A percentile compares a stretch with the other conserved stretches of the same genome.
Evolutionary conservation across 2,888 invertebrate genomes (phyloP).

Genomic region (Acleris holmiana): DNA sequence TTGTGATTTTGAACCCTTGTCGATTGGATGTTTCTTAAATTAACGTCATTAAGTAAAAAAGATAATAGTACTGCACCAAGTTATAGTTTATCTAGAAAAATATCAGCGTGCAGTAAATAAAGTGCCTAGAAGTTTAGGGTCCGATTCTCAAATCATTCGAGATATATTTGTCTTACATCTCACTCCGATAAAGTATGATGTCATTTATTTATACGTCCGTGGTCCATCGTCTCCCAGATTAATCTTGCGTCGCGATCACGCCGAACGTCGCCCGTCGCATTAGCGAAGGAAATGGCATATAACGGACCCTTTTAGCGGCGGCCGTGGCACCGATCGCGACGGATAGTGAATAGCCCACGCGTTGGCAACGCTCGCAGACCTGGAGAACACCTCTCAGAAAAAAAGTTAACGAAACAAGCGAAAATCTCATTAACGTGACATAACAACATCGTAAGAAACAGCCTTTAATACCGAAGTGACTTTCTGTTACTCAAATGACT

Average conservation of each 20-base stretch:
- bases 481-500: constrained; percentile 15
- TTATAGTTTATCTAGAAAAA: too few species aligned
- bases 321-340: constrained; percentile 67
- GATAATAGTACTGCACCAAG: too few species aligned
- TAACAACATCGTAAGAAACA: background rate
- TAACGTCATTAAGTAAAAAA: background rate
- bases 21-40: background rate
- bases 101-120: background rate
- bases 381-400: background rate
- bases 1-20: constrained; percentile 43
- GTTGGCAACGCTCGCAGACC: constrained; percentile 54
- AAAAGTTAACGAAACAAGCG: background rate
- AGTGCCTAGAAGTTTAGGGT: background rate
- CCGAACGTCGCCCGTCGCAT: constrained; percentile 48
- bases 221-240: constrained; percentile 9
- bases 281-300: constrained; percentile 57
- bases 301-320: constrained; percentile 57
- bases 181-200: background rate
- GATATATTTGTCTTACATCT: background rate
- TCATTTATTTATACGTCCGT: constrained; percentile 3
- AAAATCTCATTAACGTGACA: background rate
- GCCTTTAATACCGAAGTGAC: background rate
- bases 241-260: constrained; percentile 21
- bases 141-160: background rate
- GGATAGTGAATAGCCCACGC: constrained; percentile 62